These are phyloP conservation scores for Chascanopsetta lugubris DNA, from an alignment of 2,113 vertebrate species.

Conservation along the genomic window DNA sequence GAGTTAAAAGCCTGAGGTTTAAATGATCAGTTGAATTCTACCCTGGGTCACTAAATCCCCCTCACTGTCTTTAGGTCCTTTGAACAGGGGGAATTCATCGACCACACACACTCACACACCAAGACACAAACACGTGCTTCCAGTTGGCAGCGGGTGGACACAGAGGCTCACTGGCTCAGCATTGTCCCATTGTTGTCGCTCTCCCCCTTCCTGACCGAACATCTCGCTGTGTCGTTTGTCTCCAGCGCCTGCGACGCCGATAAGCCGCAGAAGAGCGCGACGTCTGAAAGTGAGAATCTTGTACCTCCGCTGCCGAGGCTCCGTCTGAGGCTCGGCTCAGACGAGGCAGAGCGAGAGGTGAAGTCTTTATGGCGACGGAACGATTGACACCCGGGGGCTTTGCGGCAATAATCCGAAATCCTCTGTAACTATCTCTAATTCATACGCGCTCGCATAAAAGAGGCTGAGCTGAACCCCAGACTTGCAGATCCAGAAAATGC, in stretches of 20 bases:
- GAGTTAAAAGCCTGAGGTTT: no score
- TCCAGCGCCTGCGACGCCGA: constrained; percentile 32
- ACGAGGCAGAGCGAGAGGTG: constrained; percentile 21
- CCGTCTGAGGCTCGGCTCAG: constrained; percentile 33
- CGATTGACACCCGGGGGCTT: constrained; percentile 36
- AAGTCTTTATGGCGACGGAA: constrained; percentile 37
- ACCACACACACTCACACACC: constrained; percentile 10
- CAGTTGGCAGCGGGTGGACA: constrained; percentile 14
- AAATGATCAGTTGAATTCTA: no score
- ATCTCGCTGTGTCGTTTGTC: constrained; percentile 37
- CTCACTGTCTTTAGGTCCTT: background rate
- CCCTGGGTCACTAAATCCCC: background rate
- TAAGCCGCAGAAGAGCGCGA: constrained; percentile 31
- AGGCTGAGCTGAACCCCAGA: constrained; percentile 31
- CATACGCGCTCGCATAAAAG: constrained; percentile 14
- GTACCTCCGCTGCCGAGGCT: constrained; percentile 14
- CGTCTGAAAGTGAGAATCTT: constrained; percentile 11
- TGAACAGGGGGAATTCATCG: background rate
- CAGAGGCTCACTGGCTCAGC: constrained; percentile 23
- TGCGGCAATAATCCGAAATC: constrained; percentile 64
- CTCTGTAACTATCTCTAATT: constrained; percentile 11
- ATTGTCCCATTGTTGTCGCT: constrained; percentile 43
- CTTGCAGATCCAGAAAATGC: constrained; percentile 51
- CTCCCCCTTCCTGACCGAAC: constrained; percentile 17
- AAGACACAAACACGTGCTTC: constrained; percentile 19